Percentiles rank a stretch among this genome's conserved stretches.
phyloP scores from a whole-genome alignment of 23 tunicate genomes.

The Ciona savignyi region DNA sequence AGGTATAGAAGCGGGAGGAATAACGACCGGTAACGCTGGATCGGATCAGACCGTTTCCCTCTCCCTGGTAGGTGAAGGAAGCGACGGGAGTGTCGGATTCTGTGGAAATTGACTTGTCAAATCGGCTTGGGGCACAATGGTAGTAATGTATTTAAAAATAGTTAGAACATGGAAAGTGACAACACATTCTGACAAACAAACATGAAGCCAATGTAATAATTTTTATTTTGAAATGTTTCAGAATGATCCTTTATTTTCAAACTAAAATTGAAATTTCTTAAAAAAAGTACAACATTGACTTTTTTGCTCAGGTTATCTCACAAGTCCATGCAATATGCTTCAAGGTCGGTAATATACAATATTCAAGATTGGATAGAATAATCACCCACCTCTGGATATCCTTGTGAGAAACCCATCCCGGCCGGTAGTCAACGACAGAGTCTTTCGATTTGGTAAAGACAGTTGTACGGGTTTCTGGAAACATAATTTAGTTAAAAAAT shows the following conservation, averaged over 20 bases:
- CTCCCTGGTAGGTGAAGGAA: conserved; percentile 59
- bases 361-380: too few relatives aligned
- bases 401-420: conserved; percentile 11
- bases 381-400: conserved; percentile 38
- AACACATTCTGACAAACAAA: too few relatives aligned
- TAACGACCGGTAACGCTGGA: conserved; percentile 53
- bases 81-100: conserved; percentile 37
- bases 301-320: too few relatives aligned
- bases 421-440: conserved; percentile 20
- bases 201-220: not conserved
- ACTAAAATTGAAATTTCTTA: too few relatives aligned
- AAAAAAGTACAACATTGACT: too few relatives aligned
- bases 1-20: conserved; percentile 54
- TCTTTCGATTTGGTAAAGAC: conserved; percentile 40
- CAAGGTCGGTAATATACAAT: too few relatives aligned
- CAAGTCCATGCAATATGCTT: too few relatives aligned
- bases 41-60: conserved; percentile 33
- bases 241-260: too few relatives aligned
- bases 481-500: conserved; percentile 28
- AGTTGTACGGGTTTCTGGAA: conserved; percentile 32
- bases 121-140: not conserved
- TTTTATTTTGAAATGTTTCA: not conserved
- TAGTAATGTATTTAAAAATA: too few relatives aligned
- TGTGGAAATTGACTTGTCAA: too few relatives aligned
- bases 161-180: too few relatives aligned